A percentile compares a stretch with the other conserved stretches of the same genome.
phyloP scores from a whole-genome alignment of 2,797 vertebrate species.

The Aselliscus stoliczkanus region DNA sequence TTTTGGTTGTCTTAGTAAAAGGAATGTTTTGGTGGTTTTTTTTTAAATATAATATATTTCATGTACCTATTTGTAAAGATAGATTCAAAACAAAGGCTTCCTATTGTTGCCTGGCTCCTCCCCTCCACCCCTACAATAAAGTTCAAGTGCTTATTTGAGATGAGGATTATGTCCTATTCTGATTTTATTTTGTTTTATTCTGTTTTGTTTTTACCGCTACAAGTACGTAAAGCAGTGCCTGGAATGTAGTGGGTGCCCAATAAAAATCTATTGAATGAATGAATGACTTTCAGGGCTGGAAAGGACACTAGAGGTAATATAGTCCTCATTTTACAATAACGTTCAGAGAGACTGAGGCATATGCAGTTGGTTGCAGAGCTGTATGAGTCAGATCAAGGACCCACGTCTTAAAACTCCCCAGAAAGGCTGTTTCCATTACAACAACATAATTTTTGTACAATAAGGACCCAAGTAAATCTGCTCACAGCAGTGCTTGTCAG shows the following conservation, averaged over 20 bases:
- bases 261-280: not conserved
- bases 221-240: not conserved
- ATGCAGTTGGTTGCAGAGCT: not conserved
- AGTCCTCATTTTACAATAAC: not conserved
- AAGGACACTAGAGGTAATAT: not conserved
- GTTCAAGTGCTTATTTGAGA: not conserved
- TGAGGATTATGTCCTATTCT: not conserved
- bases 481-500: not conserved
- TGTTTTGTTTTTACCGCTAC: not conserved
- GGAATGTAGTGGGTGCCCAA: not conserved
- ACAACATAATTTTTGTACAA: not conserved
- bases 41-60: not conserved
- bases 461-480: not conserved
- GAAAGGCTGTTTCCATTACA: not conserved
- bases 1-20: not conserved
- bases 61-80: not conserved
- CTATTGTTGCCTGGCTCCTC: not conserved
- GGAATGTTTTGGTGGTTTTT: not conserved
- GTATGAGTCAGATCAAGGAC: not conserved
- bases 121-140: not conserved
- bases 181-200: not conserved
- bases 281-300: not conserved
- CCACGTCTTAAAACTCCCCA: not conserved
- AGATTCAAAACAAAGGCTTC: not conserved
- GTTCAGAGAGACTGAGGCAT: not conserved